A percentile compares a stretch with the other conserved stretches of the same genome.
Evolutionary conservation across 2,113 vertebrate species (phyloP).

Genomic region (Pseudopodoces humilis): DNA sequence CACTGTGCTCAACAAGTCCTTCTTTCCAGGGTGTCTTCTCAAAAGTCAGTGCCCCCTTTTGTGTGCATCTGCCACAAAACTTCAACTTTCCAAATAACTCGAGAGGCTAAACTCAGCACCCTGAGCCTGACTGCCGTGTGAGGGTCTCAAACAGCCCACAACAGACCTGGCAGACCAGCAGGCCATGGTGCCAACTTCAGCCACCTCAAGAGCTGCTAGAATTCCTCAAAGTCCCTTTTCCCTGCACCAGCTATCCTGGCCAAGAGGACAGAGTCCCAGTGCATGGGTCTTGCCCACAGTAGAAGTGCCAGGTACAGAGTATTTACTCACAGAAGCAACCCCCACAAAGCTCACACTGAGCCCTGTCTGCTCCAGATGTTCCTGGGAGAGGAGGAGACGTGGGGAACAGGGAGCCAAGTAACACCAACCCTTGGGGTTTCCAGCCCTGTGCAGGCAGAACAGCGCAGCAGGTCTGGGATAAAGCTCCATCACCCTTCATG

Average conservation of each 20-base stretch:
- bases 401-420: accelerated
- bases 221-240: not conserved
- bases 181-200: not conserved
- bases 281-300: not conserved
- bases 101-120: not conserved
- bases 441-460: not conserved
- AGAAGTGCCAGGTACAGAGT: not conserved
- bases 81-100: not conserved
- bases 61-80: not conserved
- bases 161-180: not conserved
- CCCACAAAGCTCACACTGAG: not conserved
- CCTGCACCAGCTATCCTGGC: not conserved
- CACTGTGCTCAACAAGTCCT: not conserved
- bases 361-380: accelerated
- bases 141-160: not conserved
- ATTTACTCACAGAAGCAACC: not conserved
- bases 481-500: not conserved
- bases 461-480: not conserved
- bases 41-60: not conserved
- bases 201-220: not conserved
- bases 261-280: not conserved
- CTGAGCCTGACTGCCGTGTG: accelerated
- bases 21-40: not conserved
- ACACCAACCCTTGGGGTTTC: not conserved
- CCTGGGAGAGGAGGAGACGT: not conserved